Conservation (phyloP, 2,113 vertebrate species). For the Nipponia nippon region DNA sequence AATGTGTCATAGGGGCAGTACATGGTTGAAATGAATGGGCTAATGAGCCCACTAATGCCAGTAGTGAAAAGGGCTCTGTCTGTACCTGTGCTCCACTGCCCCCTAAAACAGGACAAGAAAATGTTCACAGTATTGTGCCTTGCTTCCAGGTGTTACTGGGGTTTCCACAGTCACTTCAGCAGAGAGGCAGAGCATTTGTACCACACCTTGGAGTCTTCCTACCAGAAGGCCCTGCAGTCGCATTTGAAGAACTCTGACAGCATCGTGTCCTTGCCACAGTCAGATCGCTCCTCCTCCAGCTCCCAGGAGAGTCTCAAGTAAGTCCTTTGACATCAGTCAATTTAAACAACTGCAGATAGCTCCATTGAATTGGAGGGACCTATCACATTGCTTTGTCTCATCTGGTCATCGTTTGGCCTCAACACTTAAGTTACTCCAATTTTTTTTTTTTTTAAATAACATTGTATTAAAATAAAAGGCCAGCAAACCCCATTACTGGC, state of each 20-base stretch:
- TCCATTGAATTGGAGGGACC: background rate
- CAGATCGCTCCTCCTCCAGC: constrained; percentile 94
- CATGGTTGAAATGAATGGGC: background rate
- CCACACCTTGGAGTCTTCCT: constrained; percentile 90
- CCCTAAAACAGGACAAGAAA: background rate
- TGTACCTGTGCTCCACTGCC: background rate
- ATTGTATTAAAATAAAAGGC: background rate
- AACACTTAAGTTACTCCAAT: background rate
- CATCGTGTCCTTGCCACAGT: constrained; percentile 92
- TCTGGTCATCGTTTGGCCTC: background rate
- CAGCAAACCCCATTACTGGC: background rate
- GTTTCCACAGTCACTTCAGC: constrained; percentile 94
- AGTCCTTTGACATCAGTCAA: constrained; percentile 8
- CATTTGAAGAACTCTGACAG: constrained; percentile 96
- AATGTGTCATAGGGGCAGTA: background rate
- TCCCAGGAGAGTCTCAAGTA: constrained; percentile 99
- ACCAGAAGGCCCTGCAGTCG: constrained; percentile 96
- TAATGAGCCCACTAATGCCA: background rate
- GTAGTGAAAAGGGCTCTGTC: background rate
- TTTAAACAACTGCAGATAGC: background rate
- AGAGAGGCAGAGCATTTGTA: constrained; percentile 94
- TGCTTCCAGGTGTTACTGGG: constrained; percentile 91
- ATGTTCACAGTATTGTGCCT: background rate
- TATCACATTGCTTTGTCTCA: background rate
- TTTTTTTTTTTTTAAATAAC: background rate